Evolutionary conservation across 2,888 invertebrate species (phyloP), one percentile per base, ranked within the genome.

Genomic region (Drosophila planitibia): DNA sequence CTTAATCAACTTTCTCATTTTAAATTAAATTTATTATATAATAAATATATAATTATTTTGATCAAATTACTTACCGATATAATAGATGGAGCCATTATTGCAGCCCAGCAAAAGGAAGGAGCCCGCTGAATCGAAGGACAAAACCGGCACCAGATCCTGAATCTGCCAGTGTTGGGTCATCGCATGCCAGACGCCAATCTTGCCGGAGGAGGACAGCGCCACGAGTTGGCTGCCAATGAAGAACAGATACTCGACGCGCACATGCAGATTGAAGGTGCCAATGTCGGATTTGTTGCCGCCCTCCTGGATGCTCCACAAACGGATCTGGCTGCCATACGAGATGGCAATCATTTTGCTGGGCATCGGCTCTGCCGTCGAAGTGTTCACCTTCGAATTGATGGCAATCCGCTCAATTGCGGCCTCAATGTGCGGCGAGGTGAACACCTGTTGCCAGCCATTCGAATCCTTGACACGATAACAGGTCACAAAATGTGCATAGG

Each of bases 131-230:
- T 99, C 99, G 92, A 98, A 98, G 0, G 99, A 98, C 12, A 98
- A 96, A 1, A 99, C 98, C 3, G 98, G 97, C 25, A 98, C 97
- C 19, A 99, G 97, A 93, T 99, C 99, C 93, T 99, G 98, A 51
- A 98, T 97, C 94, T 99, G 99, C 98, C 99, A 99, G 93, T 99
- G 98, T 91, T 99, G 98, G 0, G 99, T 98, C 96, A 99, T 99
- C 0, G 99, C 98, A 93, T 99, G 99, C 99, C 99, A 99, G n/a
- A 99, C 99, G 1, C 99, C 99, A 30, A 99, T 97, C 94, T 99
- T 99, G 7, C 98, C 98, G 10, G 96, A 96, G 3, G 97, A 96
- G 52, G 98, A 98, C 33, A 99, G 94, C 0, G 99, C 99, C n/a
- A 99, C 99, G 81, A 99, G 94, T 92, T 99, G 99, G 81, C 98